These are phyloP conservation scores for Panthera uncia DNA, from an alignment of 2,113 vertebrate genomes.

Conservation along the genomic window DNA sequence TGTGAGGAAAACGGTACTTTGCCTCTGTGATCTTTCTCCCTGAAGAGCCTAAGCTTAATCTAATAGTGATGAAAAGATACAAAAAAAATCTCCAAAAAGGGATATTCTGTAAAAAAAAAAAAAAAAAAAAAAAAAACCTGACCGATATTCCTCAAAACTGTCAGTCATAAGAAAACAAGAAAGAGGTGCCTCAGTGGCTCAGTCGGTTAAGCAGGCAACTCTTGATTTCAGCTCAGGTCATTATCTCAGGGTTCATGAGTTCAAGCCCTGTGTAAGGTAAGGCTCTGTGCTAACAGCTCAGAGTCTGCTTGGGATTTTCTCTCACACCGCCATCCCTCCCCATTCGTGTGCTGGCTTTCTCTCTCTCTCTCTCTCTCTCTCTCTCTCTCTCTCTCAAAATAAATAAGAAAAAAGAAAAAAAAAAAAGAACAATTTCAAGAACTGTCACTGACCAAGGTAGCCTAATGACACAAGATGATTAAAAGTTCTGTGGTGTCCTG, in stretches of 20 bases:
- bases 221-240: too few relatives aligned
- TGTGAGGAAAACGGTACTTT: not conserved
- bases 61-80: not conserved
- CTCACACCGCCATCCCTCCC: too few relatives aligned
- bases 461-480: not conserved
- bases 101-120: not conserved
- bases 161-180: not conserved
- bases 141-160: not conserved
- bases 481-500: not conserved
- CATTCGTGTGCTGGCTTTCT: too few relatives aligned
- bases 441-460: not conserved
- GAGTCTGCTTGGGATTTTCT: too few relatives aligned
- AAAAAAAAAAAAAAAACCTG: not conserved
- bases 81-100: not conserved
- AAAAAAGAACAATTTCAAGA: not conserved
- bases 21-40: not conserved
- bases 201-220: too few relatives aligned
- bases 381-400: too few relatives aligned
- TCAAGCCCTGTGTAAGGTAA: too few relatives aligned
- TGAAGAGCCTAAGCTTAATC: too few relatives aligned
- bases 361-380: too few relatives aligned
- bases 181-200: too few relatives aligned
- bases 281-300: too few relatives aligned
- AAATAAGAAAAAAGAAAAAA: not conserved
- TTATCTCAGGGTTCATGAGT: too few relatives aligned